A percentile compares a stretch with the other conserved stretches of the same genome.
Evolutionary conservation across 2,888 invertebrate genomes (phyloP).

Genomic region (Anthophora plumipes): DNA sequence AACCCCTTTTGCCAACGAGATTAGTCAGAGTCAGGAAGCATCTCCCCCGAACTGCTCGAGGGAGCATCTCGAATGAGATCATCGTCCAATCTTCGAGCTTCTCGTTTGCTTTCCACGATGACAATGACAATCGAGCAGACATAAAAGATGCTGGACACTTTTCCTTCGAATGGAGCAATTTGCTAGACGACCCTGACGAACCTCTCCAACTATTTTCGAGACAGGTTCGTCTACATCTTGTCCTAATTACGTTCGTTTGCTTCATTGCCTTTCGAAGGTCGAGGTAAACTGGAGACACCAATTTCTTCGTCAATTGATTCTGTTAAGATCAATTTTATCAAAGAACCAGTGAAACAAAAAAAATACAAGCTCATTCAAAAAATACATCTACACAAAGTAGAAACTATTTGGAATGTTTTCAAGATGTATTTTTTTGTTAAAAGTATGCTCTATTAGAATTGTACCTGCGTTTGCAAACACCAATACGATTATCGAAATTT

Average conservation of each 20-base stretch:
- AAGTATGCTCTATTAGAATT: too few species aligned
- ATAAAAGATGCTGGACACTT: neutral
- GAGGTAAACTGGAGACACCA: neutral
- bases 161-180: neutral
- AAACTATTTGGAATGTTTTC: too few species aligned
- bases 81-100: neutral
- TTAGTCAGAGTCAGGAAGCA: conserved; percentile 23
- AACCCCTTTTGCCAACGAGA: conserved; percentile 45
- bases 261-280: neutral
- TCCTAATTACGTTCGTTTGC: neutral
- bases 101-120: conserved; percentile 5
- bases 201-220: neutral
- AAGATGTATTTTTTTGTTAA: too few species aligned
- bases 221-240: neutral
- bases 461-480: too few species aligned
- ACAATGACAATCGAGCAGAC: conserved; percentile 6
- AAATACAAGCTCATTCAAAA: too few species aligned
- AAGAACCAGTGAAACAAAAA: neutral
- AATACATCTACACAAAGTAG: too few species aligned
- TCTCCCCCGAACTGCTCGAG: neutral
- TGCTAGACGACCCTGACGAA: neutral
- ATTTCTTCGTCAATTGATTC: conserved; percentile 4
- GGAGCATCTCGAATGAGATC: neutral
- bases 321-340: neutral
- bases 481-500: too few species aligned